Evolutionary conservation across 2,797 vertebrate species (phyloP).

Genomic region (Lithobates sylvaticus): DNA sequence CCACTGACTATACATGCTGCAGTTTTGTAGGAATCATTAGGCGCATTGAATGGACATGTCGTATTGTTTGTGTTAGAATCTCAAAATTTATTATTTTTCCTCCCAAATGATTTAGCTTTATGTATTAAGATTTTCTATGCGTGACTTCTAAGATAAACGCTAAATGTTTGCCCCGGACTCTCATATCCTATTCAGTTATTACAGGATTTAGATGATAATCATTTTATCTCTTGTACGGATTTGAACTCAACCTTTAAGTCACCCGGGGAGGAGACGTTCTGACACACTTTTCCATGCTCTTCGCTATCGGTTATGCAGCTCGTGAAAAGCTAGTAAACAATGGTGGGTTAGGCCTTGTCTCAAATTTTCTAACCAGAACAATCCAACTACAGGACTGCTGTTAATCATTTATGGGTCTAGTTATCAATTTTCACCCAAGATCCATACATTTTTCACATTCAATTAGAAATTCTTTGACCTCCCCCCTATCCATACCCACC

Average conservation of each 20-base stretch:
- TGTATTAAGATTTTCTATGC: neutral
- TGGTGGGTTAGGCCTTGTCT: too few species aligned
- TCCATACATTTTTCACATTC: too few species aligned
- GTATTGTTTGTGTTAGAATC: neutral
- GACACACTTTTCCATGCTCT: neutral
- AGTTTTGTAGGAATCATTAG: too few species aligned
- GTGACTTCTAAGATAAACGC: neutral
- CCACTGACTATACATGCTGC: too few species aligned
- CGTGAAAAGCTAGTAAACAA: too few species aligned
- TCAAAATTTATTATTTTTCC: neutral
- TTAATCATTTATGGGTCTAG: too few species aligned
- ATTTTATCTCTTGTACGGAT: slow-evolving; percentile 53
- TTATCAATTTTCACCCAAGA: too few species aligned
- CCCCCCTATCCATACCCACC: too few species aligned
- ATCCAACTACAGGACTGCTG: too few species aligned
- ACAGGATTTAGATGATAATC: slow-evolving; percentile 45
- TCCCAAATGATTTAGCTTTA: neutral
- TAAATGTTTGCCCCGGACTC: neutral
- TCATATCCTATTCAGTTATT: slow-evolving; percentile 27
- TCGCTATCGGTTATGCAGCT: neutral
- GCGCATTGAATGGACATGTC: too few species aligned
- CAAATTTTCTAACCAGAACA: too few species aligned
- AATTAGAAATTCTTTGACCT: too few species aligned
- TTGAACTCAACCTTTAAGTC: slow-evolving; percentile 43
- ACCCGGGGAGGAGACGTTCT: slow-evolving; percentile 9